Conservation (phyloP, 2,113 vertebrate species). For the Thomomys bottae region DNA sequence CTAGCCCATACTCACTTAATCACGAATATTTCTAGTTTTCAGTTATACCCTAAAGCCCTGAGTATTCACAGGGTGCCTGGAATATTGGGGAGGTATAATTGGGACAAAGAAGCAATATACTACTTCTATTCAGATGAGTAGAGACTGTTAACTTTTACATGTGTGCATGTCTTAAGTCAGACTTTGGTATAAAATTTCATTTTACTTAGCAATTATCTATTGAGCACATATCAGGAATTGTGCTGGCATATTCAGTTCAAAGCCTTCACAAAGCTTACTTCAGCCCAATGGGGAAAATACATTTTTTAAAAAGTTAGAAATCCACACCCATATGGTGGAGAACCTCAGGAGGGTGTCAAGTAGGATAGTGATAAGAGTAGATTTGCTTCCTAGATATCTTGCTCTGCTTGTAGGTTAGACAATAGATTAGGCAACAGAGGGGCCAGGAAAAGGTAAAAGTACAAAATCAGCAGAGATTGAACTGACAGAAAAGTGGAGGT, state of each 20-base stretch:
- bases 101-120: background rate
- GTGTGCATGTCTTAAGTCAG: background rate
- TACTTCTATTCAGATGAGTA: background rate
- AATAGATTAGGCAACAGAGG: background rate
- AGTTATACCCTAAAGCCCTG: background rate
- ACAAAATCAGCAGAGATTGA: background rate
- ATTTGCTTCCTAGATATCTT: conserved; percentile 5
- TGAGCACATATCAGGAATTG: background rate
- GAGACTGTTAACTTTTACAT: background rate
- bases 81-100: background rate
- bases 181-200: background rate
- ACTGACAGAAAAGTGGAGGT: background rate
- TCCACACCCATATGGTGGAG: background rate
- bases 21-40: background rate
- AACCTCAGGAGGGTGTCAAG: background rate
- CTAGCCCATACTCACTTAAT: background rate
- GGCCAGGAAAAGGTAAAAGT: background rate
- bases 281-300: background rate
- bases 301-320: conserved; percentile 16
- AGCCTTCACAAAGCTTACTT: background rate
- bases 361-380: background rate
- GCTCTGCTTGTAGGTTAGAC: background rate
- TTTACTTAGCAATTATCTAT: conserved; percentile 14
- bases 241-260: background rate
- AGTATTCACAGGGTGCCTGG: background rate